These are phyloP conservation scores for Tetragonisca angustula DNA, from an alignment of 2,888 invertebrate genomes.

Conservation along the genomic window DNA sequence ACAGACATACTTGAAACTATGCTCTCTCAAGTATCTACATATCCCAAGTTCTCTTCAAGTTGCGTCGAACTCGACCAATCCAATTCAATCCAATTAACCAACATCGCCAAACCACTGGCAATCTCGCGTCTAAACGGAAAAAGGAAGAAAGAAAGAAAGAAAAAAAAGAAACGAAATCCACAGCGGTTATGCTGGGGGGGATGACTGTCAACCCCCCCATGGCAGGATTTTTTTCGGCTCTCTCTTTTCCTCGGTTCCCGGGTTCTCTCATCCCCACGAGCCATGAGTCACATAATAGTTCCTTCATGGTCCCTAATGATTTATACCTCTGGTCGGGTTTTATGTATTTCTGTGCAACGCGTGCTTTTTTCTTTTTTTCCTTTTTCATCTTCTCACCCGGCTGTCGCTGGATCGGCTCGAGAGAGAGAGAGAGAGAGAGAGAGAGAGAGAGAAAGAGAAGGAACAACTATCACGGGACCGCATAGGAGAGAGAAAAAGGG, in stretches of 20 bases:
- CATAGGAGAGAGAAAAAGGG: conserved; percentile 25
- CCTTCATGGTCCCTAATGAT: conserved; percentile 80
- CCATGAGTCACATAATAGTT: conserved; percentile 82
- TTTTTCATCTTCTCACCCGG: conserved; percentile 80
- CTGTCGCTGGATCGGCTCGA: conserved; percentile 32
- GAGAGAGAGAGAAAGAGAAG: conserved; percentile 37
- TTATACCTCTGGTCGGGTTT: conserved; percentile 78
- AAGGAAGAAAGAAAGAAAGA: neutral
- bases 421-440: neutral
- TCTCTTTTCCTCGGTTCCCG: conserved; percentile 6
- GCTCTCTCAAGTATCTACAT: neutral
- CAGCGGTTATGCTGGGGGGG: conserved; percentile 35
- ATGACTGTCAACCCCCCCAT: conserved; percentile 58
- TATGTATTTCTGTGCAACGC: conserved; percentile 80
- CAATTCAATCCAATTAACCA: conserved; percentile 24
- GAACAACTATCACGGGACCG: conserved; percentile 36
- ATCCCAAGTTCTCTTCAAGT: too few species aligned
- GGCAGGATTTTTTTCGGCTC: conserved; percentile 60
- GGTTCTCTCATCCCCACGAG: conserved; percentile 64
- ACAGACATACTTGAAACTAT: neutral
- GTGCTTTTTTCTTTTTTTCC: conserved; percentile 61
- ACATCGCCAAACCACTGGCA: neutral
- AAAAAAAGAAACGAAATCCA: conserved; percentile 22
- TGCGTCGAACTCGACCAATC: neutral
- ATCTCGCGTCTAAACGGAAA: neutral